Percentiles rank a stretch among this genome's conserved stretches.
phyloP scores from a whole-genome alignment of 2,113 vertebrate species.

The Orycteropus afer region DNA sequence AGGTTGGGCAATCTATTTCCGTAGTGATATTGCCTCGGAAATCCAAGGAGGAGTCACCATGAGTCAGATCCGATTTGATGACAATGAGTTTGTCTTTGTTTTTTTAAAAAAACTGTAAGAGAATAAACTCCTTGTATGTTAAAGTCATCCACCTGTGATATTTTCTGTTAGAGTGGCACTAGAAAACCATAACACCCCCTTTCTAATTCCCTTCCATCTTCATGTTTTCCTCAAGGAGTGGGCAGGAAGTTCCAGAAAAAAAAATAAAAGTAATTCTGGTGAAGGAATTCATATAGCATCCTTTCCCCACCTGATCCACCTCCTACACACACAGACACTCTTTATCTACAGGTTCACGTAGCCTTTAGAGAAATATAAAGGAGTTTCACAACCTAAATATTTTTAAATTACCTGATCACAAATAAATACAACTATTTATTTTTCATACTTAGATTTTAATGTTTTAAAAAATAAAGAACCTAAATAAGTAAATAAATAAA shows the following conservation, averaged over 20 bases:
- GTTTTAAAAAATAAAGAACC: not conserved
- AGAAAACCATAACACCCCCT: no score
- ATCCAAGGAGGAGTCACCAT: no score
- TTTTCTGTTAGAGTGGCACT: no score
- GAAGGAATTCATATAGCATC: not conserved
- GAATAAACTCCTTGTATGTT: no score
- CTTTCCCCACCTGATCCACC: not conserved
- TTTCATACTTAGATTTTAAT: not conserved
- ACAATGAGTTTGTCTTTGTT: no score
- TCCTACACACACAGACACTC: no score
- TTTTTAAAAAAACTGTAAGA: no score
- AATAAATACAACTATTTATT: not conserved
- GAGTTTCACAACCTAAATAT: not conserved
- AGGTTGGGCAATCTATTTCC: no score
- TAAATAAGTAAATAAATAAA: no score
- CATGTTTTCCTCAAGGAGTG: not conserved
- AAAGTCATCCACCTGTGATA: no score
- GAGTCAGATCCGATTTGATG: no score
- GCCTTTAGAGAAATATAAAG: conserved; percentile 5
- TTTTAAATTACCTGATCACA: conserved; percentile 8
- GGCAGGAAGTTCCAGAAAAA: not conserved
- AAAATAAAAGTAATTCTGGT: not conserved
- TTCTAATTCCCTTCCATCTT: not conserved
- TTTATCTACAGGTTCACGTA: not conserved
- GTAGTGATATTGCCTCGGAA: no score